These are phyloP conservation scores for Cyprinodon variegatus DNA, from an alignment of 2,113 vertebrate genomes.

Conservation along the genomic window DNA sequence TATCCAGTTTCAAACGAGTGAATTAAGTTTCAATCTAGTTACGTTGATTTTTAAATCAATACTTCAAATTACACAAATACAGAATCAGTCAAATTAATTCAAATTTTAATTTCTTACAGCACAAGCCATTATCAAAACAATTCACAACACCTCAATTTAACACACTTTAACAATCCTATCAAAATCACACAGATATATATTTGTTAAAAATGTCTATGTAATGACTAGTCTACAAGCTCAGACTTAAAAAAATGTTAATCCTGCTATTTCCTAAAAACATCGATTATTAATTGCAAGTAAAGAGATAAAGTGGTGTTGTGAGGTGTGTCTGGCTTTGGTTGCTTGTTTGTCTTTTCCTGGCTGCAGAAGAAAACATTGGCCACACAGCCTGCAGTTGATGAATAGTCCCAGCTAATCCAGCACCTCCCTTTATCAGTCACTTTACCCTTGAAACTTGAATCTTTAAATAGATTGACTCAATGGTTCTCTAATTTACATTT, in stretches of 20 bases:
- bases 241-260: background rate
- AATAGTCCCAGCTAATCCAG: background rate
- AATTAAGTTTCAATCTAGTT: too few species aligned
- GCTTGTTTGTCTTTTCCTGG: background rate
- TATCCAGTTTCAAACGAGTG: too few species aligned
- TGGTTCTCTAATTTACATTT: background rate
- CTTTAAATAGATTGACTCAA: background rate
- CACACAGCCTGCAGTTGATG: background rate
- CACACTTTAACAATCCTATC: too few species aligned
- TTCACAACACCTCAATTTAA: too few species aligned
- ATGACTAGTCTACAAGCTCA: too few species aligned
- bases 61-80: too few species aligned
- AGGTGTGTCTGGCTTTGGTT: background rate
- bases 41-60: too few species aligned
- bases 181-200: too few species aligned
- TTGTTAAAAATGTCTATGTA: too few species aligned
- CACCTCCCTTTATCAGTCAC: background rate
- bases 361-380: background rate
- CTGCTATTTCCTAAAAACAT: background rate
- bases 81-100: too few species aligned
- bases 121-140: too few species aligned
- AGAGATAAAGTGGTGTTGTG: slow-evolving; percentile 6
- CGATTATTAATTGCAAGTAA: background rate
- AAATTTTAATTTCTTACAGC: too few species aligned
- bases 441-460: background rate